A percentile compares a stretch with the other conserved stretches of the same genome.
phyloP scores from a whole-genome alignment of 2,888 invertebrate genomes.

The Habroteleia sp. region DNA sequence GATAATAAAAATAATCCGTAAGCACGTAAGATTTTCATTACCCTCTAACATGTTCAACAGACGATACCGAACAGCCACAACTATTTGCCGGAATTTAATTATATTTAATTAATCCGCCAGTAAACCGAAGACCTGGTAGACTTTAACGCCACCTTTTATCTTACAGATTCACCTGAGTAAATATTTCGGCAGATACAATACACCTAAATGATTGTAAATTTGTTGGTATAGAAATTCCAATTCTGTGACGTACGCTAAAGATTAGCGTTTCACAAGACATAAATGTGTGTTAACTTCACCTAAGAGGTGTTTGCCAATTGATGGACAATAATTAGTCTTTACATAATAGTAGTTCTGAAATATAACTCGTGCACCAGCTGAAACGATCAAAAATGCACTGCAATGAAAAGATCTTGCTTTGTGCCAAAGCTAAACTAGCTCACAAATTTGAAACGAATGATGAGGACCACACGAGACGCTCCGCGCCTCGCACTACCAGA shows the following conservation, averaged over 20 bases:
- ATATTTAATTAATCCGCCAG: constrained; percentile 73
- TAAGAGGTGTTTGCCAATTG: neutral
- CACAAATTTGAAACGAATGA: constrained; percentile 28
- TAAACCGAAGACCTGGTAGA: constrained; percentile 65
- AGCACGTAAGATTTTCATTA: constrained; percentile 67
- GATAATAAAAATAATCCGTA: constrained; percentile 59
- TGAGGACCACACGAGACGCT: constrained; percentile 25
- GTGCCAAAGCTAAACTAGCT: constrained; percentile 31
- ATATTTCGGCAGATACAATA: constrained; percentile 64
- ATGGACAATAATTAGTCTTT: constrained; percentile 7
- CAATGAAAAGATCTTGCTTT: constrained; percentile 72
- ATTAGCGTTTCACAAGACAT: too few relatives aligned
- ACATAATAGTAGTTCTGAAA: constrained; percentile 1
- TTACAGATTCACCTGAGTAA: constrained; percentile 55
- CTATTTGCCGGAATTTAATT: constrained; percentile 73
- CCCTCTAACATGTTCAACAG: constrained; percentile 64
- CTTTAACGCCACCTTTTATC: constrained; percentile 62
- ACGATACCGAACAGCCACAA: constrained; percentile 54
- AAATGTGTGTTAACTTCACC: neutral
- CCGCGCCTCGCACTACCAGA: constrained; percentile 51
- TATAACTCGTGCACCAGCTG: constrained; percentile 68
- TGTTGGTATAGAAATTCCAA: too few relatives aligned
- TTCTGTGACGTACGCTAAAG: too few relatives aligned
- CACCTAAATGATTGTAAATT: neutral
- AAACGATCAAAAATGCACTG: constrained; percentile 70